These are phyloP conservation scores for Hyaena hyaena DNA, from an alignment of 2,113 vertebrate species.

Conservation along the genomic window DNA sequence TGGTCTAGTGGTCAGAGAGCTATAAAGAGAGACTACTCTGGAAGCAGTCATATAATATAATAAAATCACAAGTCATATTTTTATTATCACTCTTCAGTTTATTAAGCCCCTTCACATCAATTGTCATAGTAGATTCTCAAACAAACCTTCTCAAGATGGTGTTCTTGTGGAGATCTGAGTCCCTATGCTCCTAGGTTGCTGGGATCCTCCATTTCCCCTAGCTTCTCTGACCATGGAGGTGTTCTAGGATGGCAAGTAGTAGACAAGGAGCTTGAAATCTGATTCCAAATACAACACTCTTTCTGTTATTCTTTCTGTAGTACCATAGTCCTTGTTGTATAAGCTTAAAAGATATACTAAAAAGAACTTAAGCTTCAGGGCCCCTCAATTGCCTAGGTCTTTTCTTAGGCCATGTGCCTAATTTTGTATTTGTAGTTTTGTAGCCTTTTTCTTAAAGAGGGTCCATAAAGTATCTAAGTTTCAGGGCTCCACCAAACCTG, in stretches of 20 bases:
- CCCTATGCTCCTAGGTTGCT: background rate
- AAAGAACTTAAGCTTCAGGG: conserved; percentile 10
- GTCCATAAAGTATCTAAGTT: background rate
- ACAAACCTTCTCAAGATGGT: conserved; percentile 38
- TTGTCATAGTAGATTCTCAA: conserved; percentile 23
- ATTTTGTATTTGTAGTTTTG: conserved; percentile 15
- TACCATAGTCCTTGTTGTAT: background rate
- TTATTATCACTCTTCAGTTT: conserved; percentile 21
- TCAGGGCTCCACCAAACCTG: background rate
- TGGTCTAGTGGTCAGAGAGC: background rate
- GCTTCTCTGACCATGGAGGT: background rate
- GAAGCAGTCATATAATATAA: background rate
- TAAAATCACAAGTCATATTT: conserved; percentile 28
- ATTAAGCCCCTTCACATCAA: conserved; percentile 13
- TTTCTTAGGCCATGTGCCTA: background rate
- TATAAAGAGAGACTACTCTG: background rate
- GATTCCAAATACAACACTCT: background rate
- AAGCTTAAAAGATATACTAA: background rate
- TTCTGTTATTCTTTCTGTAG: background rate
- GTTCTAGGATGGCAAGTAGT: background rate
- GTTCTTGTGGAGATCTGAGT: background rate
- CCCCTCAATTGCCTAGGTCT: background rate
- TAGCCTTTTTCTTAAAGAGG: background rate
- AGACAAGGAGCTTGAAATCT: background rate
- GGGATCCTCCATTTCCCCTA: background rate